Base-by-base conservation (phyloP, 2,797 vertebrate genomes). In the Hydrocynus forskahlii region DNA sequence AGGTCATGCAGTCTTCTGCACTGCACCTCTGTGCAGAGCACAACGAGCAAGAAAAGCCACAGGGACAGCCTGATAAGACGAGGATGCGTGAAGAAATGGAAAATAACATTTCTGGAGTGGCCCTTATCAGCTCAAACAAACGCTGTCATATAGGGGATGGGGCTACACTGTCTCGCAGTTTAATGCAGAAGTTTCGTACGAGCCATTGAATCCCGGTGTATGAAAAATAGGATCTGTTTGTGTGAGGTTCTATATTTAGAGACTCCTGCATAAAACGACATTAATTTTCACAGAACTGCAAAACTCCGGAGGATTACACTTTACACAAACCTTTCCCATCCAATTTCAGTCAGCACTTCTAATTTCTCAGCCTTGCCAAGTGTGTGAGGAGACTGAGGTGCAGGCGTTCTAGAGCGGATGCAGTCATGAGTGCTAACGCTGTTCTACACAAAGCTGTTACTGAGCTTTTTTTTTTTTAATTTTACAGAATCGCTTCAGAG, bases 11-110 rank as follows among this genome's bases (percentile, higher is more conserved):
- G 8, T 2, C 57, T 43, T 17, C n/a, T 19, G 9, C 45, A 17
- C 45, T 70, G 68, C 68, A 70, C 68, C 68, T 70, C 23, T 0
- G 14, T 52, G 29, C n/a, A 72, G 25, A 64, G 35, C 57, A 54
- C 43, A 25, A 17, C 14, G 60, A 64, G 60, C 16, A 54, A 43
- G 19, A 63, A 6, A 71, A 72, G 21, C 14, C 38, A 23, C 48
- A 2, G 38, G 55, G 48, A 21, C 59, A 17, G 72, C 45, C 60
- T 1, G 35, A 63, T 71, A 63, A 72, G 62, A 79, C 21, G 12
- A 19, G 66, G 21, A n/a, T 43, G 7, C 7, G 50, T 50, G 12
- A 8, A 38, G 25, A 50, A 60, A 25, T n/a, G 9, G 50, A 78
- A 50, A 50, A 4, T 23, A 48, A n/a, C 0, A n/a, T 50, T 50